Conservation (phyloP, 2,888 invertebrate genomes). For the Dascillus cervinus region DNA sequence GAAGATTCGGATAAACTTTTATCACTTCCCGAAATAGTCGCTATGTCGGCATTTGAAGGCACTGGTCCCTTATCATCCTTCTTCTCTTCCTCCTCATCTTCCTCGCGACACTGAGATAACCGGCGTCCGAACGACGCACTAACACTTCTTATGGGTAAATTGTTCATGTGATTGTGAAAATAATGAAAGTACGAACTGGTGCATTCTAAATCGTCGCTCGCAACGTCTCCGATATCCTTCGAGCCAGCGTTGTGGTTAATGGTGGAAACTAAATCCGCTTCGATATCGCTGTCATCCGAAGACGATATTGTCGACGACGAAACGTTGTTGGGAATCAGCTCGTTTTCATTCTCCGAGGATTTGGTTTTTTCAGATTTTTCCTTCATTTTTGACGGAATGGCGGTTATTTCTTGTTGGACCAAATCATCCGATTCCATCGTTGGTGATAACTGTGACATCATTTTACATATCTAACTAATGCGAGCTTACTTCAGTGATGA, state of each 20-base stretch:
- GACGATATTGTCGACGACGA: conserved; percentile 11
- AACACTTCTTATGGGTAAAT: conserved; percentile 55
- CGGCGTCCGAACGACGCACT: conserved; percentile 51
- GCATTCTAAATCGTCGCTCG: conserved; percentile 43
- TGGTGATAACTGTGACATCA: too few species aligned
- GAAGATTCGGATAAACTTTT: conserved; percentile 39
- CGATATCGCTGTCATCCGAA: conserved; percentile 50
- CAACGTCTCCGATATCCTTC: conserved; percentile 57
- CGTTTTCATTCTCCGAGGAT: conserved; percentile 14
- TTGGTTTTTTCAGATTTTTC: too few species aligned
- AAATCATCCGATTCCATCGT: too few species aligned
- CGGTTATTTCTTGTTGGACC: too few species aligned
- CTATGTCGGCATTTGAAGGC: conserved; percentile 30
- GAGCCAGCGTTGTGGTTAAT: conserved; percentile 65
- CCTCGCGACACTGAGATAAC: conserved; percentile 75
- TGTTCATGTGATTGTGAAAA: conserved; percentile 65
- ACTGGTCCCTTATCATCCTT: conserved; percentile 25
- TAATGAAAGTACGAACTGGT: conserved; percentile 61
- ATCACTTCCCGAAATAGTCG: conserved; percentile 39
- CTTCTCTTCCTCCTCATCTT: conserved; percentile 67
- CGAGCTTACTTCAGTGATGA: too few species aligned
- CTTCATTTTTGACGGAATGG: too few species aligned
- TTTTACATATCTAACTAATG: too few species aligned
- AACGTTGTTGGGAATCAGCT: conserved; percentile 3
- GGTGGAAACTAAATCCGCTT: conserved; percentile 56